phyloP scores from a whole-genome alignment of 2,113 vertebrate genomes.

The Bubo scandiacus region DNA sequence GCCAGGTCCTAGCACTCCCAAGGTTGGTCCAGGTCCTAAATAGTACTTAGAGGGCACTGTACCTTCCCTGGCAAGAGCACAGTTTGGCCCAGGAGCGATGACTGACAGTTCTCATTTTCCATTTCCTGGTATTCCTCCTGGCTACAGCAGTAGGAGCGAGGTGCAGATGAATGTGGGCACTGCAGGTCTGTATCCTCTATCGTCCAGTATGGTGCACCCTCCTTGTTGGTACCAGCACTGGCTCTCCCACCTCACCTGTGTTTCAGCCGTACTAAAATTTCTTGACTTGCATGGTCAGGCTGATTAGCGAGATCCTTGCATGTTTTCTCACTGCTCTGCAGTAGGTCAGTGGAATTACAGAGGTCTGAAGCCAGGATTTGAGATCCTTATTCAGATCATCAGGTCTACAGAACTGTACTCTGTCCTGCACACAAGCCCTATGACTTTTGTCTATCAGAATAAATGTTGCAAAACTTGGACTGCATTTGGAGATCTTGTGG shows the following conservation, averaged over 20 bases:
- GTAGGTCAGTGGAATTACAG: neutral
- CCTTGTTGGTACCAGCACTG: neutral
- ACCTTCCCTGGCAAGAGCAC: neutral
- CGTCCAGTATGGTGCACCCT: neutral
- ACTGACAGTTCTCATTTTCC: neutral
- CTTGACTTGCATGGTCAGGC: neutral
- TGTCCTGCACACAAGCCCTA: neutral
- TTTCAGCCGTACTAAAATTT: neutral
- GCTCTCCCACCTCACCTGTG: neutral
- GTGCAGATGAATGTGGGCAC: neutral
- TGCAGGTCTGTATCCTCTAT: neutral
- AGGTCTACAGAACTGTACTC: neutral
- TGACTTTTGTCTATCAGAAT: neutral
- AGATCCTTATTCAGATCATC: neutral
- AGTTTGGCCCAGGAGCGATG: neutral
- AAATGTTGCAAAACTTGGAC: neutral
- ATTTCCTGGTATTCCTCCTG: neutral
- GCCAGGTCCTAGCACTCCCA: neutral
- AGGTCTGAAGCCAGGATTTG: neutral
- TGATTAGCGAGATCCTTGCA: neutral
- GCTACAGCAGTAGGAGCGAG: fast-evolving
- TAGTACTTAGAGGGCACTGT: neutral
- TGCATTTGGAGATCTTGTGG: neutral
- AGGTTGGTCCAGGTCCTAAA: no score
- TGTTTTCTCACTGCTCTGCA: fast-evolving